Base-by-base conservation (phyloP, 1,140 invertebrate genomes). In the Zaprionus taronus region DNA sequence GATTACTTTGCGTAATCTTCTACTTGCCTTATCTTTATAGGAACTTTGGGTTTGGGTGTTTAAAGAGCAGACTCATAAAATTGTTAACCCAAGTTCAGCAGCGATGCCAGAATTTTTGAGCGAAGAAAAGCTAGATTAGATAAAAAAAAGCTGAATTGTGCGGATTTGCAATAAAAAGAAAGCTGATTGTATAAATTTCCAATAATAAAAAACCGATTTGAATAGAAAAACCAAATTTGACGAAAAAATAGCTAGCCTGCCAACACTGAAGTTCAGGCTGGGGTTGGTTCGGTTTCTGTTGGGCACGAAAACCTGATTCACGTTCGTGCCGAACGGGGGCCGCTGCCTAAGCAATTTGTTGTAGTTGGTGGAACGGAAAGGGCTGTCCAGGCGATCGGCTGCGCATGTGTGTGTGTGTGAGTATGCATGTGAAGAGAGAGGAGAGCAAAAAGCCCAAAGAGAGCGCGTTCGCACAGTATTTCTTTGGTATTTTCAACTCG, bases 371-470 rank as follows among this genome's bases (percentile, higher is more conserved):
- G 47, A 70, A 55, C 49, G 47, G 34, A 70, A 70, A 70, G 72
- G 72, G 72, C 72, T 74, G 38, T 62, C 66, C 66, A 74, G 49
- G 36, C 72, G 72, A 75, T 71, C 72, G 17, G 57, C 26, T 5
- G 38, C 15, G 26, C 7, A 17, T 26, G 44, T 60, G 58, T 15
- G 38, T 44, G 53, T 57, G 36, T 56, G 51, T 72, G 49, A 9
- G 58, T 70, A 38, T 49, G 38, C 20, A 28, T 63, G 51, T 12
- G 28, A 20, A 74, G 36, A 47, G 55, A 49, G 63, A 49, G 15
- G 38, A 41, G 47, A 49, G 47, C 36, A 41, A 28, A 65, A 26
- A 58, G 41, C 28, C 36, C 20, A 67, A 5, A 57, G 41, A 65
- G 38, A 58, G 62, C 17, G 36, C 41, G 2, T 17, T 47, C 2